Percentiles rank a stretch among this genome's conserved stretches.
phyloP scores from a whole-genome alignment of 2,797 vertebrate genomes.

The Hafferia zeledoni region DNA sequence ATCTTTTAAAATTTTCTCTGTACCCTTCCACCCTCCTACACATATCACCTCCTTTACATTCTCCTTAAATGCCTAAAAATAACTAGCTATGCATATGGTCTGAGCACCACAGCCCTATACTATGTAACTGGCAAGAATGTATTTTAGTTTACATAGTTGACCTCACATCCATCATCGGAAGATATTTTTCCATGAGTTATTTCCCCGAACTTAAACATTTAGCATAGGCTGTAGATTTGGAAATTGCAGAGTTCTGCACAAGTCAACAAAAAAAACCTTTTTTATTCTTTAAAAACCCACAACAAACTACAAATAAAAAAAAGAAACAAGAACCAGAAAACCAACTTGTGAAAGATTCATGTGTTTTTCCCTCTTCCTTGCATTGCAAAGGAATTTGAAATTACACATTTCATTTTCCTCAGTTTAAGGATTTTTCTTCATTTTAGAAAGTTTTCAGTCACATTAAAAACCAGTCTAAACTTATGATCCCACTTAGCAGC shows the following conservation, averaged over 20 bases:
- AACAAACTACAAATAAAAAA: neutral
- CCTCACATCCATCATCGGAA: constrained; percentile 45
- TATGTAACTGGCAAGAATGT: constrained; percentile 6
- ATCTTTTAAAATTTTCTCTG: constrained; percentile 28
- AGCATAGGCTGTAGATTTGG: neutral
- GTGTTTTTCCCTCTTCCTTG: neutral
- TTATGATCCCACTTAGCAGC: neutral
- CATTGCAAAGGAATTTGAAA: neutral
- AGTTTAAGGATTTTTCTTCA: neutral
- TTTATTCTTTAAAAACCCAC: neutral
- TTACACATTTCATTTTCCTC: neutral
- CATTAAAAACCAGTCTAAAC: neutral
- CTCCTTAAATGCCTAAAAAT: constrained; percentile 64
- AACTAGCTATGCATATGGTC: constrained; percentile 65
- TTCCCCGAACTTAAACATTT: neutral
- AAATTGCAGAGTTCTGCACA: neutral
- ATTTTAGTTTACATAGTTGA: constrained; percentile 49
- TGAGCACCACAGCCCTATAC: constrained; percentile 63
- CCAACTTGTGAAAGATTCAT: neutral
- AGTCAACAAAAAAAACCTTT: neutral
- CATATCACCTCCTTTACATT: constrained; percentile 64
- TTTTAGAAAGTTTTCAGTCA: neutral
- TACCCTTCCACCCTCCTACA: constrained; percentile 60
- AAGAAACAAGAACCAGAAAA: neutral
- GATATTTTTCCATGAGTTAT: neutral